Conservation (phyloP, 2,888 invertebrate genomes). For the Thymelicus acteon region DNA sequence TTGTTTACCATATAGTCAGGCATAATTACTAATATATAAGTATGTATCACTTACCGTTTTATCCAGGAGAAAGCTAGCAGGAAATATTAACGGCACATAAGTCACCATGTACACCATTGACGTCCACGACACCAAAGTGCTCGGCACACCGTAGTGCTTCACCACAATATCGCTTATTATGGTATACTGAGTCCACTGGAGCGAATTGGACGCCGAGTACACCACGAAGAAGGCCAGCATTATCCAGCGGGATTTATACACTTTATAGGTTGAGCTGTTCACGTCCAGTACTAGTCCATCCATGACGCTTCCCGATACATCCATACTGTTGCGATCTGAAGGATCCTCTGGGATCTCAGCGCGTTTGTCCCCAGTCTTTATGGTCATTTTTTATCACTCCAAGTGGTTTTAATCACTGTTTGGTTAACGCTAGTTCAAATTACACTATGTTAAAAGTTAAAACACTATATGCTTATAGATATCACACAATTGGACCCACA, state of each 20-base stretch:
- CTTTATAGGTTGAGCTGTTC: constrained; percentile 70
- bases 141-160: constrained; percentile 89
- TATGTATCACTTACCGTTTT: constrained; percentile 89
- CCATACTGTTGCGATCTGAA: constrained; percentile 43
- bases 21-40: not conserved
- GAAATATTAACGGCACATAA: constrained; percentile 98
- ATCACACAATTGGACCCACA: constrained; percentile 25
- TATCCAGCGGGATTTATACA: constrained; percentile 90
- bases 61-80: constrained; percentile 97
- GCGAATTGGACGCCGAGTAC: constrained; percentile 95
- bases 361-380: constrained; percentile 43
- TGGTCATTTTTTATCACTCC: constrained; percentile 34
- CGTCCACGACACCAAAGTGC: constrained; percentile 94
- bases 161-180: constrained; percentile 93
- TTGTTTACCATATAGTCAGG: no score
- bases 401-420: not conserved
- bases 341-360: constrained; percentile 45
- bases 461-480: not conserved
- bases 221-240: constrained; percentile 93
- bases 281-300: constrained; percentile 52
- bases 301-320: constrained; percentile 62
- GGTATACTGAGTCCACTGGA: constrained; percentile 98
- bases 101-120: constrained; percentile 99
- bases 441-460: not conserved
- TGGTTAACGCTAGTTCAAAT: no score